Percentiles rank a stretch among this genome's conserved stretches.
These are phyloP conservation scores for Anguilla rostrata DNA, from an alignment of 2,113 vertebrate species.

Conservation along the genomic window DNA sequence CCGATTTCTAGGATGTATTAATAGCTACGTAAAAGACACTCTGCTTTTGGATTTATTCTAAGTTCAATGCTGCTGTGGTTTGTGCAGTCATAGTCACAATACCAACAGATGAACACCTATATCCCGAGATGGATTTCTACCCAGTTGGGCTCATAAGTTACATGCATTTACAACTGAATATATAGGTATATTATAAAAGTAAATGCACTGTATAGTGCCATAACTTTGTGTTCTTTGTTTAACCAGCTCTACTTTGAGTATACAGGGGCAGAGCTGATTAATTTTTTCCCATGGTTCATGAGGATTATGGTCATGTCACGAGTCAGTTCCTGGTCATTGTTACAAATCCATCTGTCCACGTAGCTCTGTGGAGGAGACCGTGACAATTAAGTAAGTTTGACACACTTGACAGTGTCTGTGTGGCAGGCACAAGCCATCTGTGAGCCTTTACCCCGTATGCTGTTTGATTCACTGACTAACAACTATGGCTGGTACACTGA, in stretches of 20 bases:
- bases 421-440: slow-evolving; percentile 66
- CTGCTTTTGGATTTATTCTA: background rate
- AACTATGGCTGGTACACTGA: slow-evolving; percentile 28
- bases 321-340: slow-evolving; percentile 68
- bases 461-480: slow-evolving; percentile 42
- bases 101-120: background rate
- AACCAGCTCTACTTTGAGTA: background rate
- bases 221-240: background rate
- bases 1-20: background rate
- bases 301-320: slow-evolving; percentile 42
- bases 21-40: background rate
- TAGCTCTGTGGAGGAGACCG: slow-evolving; percentile 32
- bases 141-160: background rate
- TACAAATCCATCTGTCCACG: slow-evolving; percentile 62
- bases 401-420: slow-evolving; percentile 56
- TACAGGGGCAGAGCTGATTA: slow-evolving; percentile 8
- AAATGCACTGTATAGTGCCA: background rate
- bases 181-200: background rate
- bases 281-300: slow-evolving; percentile 38
- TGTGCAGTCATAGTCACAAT: background rate
- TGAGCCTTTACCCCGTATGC: slow-evolving; percentile 29
- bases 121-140: background rate
- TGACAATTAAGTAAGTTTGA: slow-evolving; percentile 65
- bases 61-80: background rate
- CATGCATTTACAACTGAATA: background rate